Base-by-base conservation (phyloP, 2,113 vertebrate genomes). In the Poecilia latipinna region DNA sequence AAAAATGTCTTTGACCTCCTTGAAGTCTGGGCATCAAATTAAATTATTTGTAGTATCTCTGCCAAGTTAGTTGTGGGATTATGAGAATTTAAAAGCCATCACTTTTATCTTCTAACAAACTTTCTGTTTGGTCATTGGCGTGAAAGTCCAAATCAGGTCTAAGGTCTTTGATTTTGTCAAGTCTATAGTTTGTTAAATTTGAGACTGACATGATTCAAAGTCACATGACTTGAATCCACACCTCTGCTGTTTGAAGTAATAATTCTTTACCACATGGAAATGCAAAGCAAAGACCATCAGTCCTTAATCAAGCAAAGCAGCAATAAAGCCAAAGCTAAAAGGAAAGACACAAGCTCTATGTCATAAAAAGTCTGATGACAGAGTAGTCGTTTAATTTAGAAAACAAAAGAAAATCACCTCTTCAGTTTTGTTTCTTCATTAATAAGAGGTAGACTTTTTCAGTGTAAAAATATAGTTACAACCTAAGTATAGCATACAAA, bases 211-310 rank as follows among this genome's bases (percentile, higher is more conserved):
- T 7, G 7, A 24, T 54, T 19, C 19, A 7, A 19, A 22, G 19
- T 54, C 48, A 54, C 4, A 54, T 24, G 17, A 19, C 22, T 22
- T 19, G 2, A 54, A 19, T 8, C 22, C 17, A 57, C 24, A n/a
- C 7, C 51, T 57, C 22, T 57, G 22, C 2, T n/a, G 3, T 24
- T 78, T 61, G 78, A 35, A 32, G 15, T 65, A 42, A 65, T 37
- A 48, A 54, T 78, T 11, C 61, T 60, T 62, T 61, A 37, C 19
- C 31, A 73, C 70, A 79, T 17, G 77, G 17, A 67, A 82, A 76
- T 63, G 83, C 33, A 82, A 76, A 80, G 70, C 76, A 73, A 79
- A 78, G 39, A 33, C n/a, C 8, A 66, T 64, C 13, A 42, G 15
- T 70, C 24, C 26, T n/a, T 68, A 82, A 61, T n/a, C 12, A 65